Evolutionary conservation across 2,113 vertebrate species (phyloP).

Genomic region (Oriolus oriolus): DNA sequence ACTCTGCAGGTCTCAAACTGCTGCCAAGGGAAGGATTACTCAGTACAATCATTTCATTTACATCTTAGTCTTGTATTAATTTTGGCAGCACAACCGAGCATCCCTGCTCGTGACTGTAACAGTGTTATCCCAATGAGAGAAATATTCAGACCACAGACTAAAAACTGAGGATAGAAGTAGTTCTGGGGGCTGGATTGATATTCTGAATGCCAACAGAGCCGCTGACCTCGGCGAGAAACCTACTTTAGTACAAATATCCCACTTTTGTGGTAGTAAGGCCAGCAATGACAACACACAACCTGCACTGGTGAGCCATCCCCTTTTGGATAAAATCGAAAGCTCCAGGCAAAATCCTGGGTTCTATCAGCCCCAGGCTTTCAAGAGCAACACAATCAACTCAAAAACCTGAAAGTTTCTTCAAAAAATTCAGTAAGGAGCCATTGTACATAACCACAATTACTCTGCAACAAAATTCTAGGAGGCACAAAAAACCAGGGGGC

Average conservation of each 20-base stretch:
- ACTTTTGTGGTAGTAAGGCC: not conserved
- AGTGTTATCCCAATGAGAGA: not conserved
- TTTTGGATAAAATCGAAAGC: not conserved
- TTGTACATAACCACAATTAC: not conserved
- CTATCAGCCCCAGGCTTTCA: not conserved
- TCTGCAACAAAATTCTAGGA: not conserved
- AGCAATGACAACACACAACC: not conserved
- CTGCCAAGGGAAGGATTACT: constrained; percentile 29
- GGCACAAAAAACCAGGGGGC: fast-evolving
- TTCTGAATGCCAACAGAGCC: not conserved
- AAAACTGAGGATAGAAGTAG: not conserved
- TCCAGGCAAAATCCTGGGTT: not conserved
- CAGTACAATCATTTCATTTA: constrained; percentile 12
- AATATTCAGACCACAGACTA: not conserved
- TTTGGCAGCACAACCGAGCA: not conserved
- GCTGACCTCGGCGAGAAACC: not conserved
- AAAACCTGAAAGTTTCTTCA: not conserved
- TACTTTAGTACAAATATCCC: not conserved
- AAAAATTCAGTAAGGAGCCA: not conserved
- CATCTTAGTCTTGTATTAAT: not conserved
- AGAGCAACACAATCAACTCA: not conserved
- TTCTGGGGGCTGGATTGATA: not conserved
- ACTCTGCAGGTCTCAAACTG: not conserved
- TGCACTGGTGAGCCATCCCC: not conserved
- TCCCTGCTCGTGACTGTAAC: not conserved